Base-by-base conservation (phyloP, 1,140 invertebrate genomes). In the Meloidogyne hapla region DNA sequence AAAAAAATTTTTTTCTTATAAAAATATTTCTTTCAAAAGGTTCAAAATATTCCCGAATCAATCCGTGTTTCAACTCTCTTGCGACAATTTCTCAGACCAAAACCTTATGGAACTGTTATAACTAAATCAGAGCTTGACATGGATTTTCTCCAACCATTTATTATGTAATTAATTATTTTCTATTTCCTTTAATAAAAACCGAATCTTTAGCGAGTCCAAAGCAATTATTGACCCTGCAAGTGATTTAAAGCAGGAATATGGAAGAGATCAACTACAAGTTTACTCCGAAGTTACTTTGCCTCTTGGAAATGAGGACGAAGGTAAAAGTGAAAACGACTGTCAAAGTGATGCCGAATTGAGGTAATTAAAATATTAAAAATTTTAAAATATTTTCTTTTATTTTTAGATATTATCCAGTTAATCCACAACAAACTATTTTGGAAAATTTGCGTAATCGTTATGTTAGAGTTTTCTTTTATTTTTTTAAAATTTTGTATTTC, bases 71-170 rank as follows among this genome's bases (percentile, higher is more conserved):
- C 33, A 2, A 80, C 79, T 18, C 64, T 80, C 8, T 33, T 80
- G 8, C 73, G 80, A 8, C 79, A 80, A 69, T 80, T 80, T 74
- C 78, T 81, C 21, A 23, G 21, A 12, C 79, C 79, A 21, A 76
- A 78, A 25, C 28, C 26, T 15, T 61, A 66, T 66, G 79, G 79
- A 1, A 61, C 80, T 10, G 67, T 80, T 25, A 48, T 80, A 9
- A 23, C 67, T 15, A 65, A 48, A 23, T 38, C 45, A 15, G 67
- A 80, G n/a, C 38, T 80, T 21, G 69, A 80, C 42, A 38, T 72
- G 62, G 61, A 28, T 18, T 56, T 61, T 38, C 42, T 80, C 75
- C 56, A 28, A 25, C 80, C 80, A 63, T 80, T 80, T 63, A 66
- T 79, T 56, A 3, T 28, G 70, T 73, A 70, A 63, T 62, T 15